Conservation (phyloP, 2,888 invertebrate genomes). For the Trisateles emortualis region DNA sequence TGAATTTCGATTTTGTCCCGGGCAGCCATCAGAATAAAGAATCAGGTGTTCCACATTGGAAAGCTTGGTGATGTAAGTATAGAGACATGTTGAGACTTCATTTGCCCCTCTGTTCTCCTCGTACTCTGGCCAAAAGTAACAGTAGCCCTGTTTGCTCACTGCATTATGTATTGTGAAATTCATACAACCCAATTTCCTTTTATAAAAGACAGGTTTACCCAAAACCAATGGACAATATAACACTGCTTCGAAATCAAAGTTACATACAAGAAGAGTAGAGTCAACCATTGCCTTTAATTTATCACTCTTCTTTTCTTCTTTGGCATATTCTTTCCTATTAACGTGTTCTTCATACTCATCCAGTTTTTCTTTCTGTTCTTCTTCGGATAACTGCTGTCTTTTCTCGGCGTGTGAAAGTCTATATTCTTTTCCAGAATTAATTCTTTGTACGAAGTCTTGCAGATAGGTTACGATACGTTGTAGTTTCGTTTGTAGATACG, state of each 20-base stretch:
- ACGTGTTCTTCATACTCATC: constrained; percentile 28
- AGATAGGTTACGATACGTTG: constrained; percentile 21
- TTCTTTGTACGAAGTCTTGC: constrained; percentile 23
- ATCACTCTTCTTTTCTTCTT: constrained; percentile 28
- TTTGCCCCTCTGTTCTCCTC: constrained; percentile 26
- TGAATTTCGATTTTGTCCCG: constrained; percentile 1
- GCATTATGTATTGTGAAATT: constrained; percentile 38
- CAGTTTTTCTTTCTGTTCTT: constrained; percentile 29
- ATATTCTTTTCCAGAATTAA: constrained; percentile 24
- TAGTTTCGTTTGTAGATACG: no score
- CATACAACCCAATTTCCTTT: constrained; percentile 27
- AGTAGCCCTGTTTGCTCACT: constrained; percentile 30
- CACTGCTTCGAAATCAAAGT: constrained; percentile 35
- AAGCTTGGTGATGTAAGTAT: background rate
- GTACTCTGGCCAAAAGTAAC: constrained; percentile 34
- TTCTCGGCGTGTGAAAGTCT: constrained; percentile 25
- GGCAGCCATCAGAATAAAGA: constrained; percentile 1
- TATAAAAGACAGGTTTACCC: constrained; percentile 17
- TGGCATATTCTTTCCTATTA: constrained; percentile 18
- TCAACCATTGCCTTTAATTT: constrained; percentile 22
- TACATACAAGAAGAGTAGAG: constrained; percentile 26
- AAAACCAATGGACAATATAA: constrained; percentile 30
- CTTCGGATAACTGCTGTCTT: constrained; percentile 26
- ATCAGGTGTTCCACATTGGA: background rate
- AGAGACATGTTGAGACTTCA: constrained; percentile 5